phyloP scores from a whole-genome alignment of 2,888 invertebrate genomes.

The Frankliniella fusca region DNA sequence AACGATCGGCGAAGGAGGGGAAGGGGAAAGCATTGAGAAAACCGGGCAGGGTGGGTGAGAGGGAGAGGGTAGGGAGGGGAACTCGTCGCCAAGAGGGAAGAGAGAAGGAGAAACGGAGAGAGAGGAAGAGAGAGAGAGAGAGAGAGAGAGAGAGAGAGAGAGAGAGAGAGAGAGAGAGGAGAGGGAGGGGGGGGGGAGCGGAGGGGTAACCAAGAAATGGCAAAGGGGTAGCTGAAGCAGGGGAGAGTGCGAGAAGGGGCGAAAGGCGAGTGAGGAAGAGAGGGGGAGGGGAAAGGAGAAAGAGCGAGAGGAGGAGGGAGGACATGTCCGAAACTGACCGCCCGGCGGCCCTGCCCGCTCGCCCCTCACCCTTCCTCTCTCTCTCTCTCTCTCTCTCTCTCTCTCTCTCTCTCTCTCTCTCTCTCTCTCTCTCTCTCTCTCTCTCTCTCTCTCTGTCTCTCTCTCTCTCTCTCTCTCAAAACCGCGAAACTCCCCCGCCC shows the following conservation, averaged over 20 bases:
- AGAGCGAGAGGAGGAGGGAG: conserved; percentile 27
- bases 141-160: conserved; percentile 5
- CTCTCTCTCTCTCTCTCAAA: not conserved
- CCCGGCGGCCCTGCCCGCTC: conserved; percentile 7
- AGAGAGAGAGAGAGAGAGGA: conserved; percentile 28
- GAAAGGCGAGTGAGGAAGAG: conserved; percentile 29
- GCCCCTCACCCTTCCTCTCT: conserved; percentile 27
- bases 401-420: conserved; percentile 29
- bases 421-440: not conserved
- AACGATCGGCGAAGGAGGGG: not conserved
- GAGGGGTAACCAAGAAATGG: not conserved
- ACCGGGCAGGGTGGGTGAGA: not conserved
- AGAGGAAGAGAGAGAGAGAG: not conserved
- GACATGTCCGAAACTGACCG: conserved; percentile 24
- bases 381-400: not conserved
- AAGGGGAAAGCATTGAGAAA: not conserved
- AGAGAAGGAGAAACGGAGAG: not conserved
- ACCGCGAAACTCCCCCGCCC: conserved; percentile 3
- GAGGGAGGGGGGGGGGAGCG: conserved; percentile 1
- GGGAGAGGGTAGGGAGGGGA: not conserved
- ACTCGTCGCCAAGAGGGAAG: not conserved
- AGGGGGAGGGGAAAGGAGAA: conserved; percentile 6
- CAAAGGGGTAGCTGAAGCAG: not conserved
- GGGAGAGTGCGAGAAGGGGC: not conserved
- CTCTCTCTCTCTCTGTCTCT: not conserved